Evolutionary conservation across 1,140 invertebrate species (phyloP).

Genomic region (Rhagoletis zephyria): DNA sequence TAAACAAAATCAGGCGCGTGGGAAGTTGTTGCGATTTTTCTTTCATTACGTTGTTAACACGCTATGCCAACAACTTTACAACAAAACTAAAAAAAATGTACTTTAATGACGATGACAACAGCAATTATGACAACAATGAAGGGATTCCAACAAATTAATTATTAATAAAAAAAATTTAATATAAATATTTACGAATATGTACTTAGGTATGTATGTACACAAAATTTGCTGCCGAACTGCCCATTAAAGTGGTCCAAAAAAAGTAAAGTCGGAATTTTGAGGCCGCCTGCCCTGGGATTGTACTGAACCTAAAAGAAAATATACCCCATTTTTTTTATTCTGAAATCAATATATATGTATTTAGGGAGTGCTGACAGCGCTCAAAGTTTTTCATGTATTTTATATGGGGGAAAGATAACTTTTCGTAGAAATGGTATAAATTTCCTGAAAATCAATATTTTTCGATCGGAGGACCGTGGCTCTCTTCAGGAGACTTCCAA

Average conservation of each 20-base stretch:
- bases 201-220: not conserved
- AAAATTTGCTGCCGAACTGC: not conserved
- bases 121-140: constrained; percentile 9
- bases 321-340: not conserved
- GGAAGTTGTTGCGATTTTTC: constrained; percentile 40
- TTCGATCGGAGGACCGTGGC: no score
- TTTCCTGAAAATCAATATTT: no score
- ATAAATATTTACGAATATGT: not conserved
- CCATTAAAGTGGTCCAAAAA: no score
- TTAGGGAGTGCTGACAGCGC: no score
- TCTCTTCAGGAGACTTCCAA: no score
- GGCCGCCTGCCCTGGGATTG: not conserved
- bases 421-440: no score
- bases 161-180: constrained; percentile 4
- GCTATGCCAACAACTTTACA: not conserved
- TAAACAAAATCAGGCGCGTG: constrained; percentile 41
- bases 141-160: constrained; percentile 19
- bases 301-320: not conserved
- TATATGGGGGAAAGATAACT: no score
- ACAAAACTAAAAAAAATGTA: not conserved
- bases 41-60: constrained; percentile 37
- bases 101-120: not conserved
- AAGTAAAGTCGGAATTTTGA: not conserved
- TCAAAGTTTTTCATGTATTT: no score
- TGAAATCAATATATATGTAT: no score